Conservation (phyloP, 2,888 invertebrate genomes). For the Opisthograptis luteolata region DNA sequence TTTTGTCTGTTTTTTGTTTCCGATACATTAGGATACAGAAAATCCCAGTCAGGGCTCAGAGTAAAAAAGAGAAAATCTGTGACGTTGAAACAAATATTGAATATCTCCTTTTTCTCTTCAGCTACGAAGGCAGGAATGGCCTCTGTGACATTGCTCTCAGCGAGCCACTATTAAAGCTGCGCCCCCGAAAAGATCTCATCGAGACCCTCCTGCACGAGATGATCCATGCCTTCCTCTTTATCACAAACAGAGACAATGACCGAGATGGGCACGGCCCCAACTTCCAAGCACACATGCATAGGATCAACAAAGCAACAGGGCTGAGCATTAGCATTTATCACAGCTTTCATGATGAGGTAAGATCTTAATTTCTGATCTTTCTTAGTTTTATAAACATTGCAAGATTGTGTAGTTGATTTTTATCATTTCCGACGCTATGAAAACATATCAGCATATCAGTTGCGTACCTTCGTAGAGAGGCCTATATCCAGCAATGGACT, state of each 20-base stretch:
- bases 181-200: slow-evolving; percentile 97
- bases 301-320: slow-evolving; percentile 95
- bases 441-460: too few species aligned
- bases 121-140: slow-evolving; percentile 89
- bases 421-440: too few species aligned
- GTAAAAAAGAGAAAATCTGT: too few species aligned
- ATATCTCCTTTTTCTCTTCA: too few species aligned
- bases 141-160: slow-evolving; percentile 94
- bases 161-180: slow-evolving; percentile 94
- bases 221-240: slow-evolving; percentile 99
- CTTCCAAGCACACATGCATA: slow-evolving; percentile 96
- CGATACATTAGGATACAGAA: too few species aligned
- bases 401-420: too few species aligned
- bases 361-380: background rate
- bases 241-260: slow-evolving; percentile 92
- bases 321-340: slow-evolving; percentile 97
- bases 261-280: slow-evolving; percentile 98
- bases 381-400: too few species aligned
- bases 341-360: slow-evolving; percentile 96
- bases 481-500: too few species aligned
- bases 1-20: too few species aligned
- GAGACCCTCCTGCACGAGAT: slow-evolving; percentile 99
- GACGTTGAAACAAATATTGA: too few species aligned
- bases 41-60: too few species aligned
- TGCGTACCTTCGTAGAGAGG: too few species aligned